Percentiles rank a stretch among this genome's conserved stretches.
These are phyloP conservation scores for Quiscalus mexicanus DNA, from an alignment of 2,113 vertebrate genomes.

Conservation along the genomic window DNA sequence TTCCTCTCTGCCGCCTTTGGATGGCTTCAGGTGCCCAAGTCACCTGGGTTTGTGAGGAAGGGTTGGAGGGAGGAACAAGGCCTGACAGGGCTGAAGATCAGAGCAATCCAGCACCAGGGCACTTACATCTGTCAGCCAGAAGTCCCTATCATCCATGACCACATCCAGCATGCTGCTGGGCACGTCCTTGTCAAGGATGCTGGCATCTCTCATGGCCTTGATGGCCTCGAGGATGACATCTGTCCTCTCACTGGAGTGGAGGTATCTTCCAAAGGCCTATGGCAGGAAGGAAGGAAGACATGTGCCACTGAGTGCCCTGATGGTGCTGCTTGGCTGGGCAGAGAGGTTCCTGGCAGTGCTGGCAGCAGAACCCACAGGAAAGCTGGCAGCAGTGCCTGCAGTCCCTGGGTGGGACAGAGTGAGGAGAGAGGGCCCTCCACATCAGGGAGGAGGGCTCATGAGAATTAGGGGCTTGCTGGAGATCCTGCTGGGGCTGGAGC, in stretches of 20 bases:
- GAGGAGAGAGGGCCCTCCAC: not conserved
- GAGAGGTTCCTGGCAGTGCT: not conserved
- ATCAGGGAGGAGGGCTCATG: not conserved
- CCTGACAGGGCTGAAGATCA: not conserved
- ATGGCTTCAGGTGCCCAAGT: not conserved
- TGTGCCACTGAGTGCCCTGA: not conserved
- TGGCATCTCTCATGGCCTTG: not conserved
- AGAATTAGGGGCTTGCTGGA: not conserved
- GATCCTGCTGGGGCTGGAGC: not conserved
- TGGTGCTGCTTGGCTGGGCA: not conserved
- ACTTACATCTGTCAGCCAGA: not conserved
- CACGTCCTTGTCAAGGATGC: not conserved
- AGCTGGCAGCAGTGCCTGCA: not conserved
- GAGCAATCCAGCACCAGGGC: not conserved
- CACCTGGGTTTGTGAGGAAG: not conserved
- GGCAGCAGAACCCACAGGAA: not conserved
- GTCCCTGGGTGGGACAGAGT: not conserved
- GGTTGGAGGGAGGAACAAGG: not conserved
- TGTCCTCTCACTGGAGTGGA: not conserved
- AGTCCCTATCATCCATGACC: not conserved
- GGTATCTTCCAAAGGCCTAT: not conserved
- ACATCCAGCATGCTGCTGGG: not conserved
- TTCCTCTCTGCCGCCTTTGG: fast-evolving
- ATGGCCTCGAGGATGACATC: not conserved
- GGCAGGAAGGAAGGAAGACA: not conserved